These are phyloP conservation scores for Cyprinodon tularosa DNA, from an alignment of 2,113 vertebrate genomes.

Conservation along the genomic window DNA sequence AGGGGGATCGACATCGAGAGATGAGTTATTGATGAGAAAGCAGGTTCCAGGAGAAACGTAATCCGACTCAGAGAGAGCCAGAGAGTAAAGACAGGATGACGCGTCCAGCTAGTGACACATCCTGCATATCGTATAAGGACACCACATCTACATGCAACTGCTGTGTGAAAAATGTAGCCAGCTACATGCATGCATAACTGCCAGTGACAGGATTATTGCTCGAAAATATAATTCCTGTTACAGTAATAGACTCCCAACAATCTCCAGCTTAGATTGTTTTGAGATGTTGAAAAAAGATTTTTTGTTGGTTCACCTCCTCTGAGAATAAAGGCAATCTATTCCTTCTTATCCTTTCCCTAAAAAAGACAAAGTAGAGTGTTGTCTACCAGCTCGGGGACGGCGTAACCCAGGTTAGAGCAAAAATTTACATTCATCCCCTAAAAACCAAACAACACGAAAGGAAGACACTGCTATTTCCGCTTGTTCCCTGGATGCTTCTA, in stretches of 20 bases:
- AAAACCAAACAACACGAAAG: neutral
- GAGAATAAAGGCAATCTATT: neutral
- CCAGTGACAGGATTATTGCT: constrained; percentile 30
- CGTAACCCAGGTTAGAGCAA: neutral
- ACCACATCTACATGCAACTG: constrained; percentile 2
- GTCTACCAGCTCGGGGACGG: neutral
- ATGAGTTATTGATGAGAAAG: constrained; percentile 83
- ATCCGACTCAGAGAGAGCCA: constrained; percentile 24
- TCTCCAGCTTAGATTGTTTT: neutral
- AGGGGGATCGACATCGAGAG: constrained; percentile 74
- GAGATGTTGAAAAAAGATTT: neutral
- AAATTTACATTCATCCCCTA: constrained; percentile 10
- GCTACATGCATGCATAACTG: constrained; percentile 29
- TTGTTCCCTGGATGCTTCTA: neutral
- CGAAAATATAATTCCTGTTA: neutral
- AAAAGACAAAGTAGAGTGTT: neutral
- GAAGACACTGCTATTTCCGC: neutral
- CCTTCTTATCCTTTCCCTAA: neutral
- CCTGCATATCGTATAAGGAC: constrained; percentile 43
- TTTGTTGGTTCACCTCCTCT: neutral
- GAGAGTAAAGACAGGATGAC: constrained; percentile 50
- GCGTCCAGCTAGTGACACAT: constrained; percentile 55
- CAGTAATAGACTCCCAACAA: neutral
- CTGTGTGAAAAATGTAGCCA: constrained; percentile 29
- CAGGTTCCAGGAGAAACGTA: constrained; percentile 52